Evolutionary conservation across 1,140 invertebrate genomes (phyloP), one percentile per base, ranked within the genome.

Genomic region (Drosophila varians): DNA sequence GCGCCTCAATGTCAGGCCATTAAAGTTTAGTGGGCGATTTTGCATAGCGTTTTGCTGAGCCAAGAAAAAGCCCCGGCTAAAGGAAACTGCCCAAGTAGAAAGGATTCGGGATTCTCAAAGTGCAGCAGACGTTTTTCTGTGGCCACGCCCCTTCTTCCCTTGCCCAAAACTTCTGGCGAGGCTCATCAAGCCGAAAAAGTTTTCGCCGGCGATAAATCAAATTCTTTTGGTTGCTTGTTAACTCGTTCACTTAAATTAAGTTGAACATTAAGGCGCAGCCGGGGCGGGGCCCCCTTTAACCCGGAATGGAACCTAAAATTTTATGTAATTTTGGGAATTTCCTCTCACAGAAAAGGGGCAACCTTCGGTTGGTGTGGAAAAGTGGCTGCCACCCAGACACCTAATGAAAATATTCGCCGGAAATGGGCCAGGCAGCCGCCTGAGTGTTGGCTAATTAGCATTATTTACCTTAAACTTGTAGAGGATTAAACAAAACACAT

Each of bases 241-340:
- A 87, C 76, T 86, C 82, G 76, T 72, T 80, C 82, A 73, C 40
- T 80, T 76, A 80, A 86, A 77, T 86, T 86, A 74, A 86, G 82
- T 74, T 69, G 76, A 86, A 47, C 80, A 84, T 86, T 84, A 65
- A 58, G 25, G 53, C 21, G 18, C 34, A 6, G 26, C 14, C 19
- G 26, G 21, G 38, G 49, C 45, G 26, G 28, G 31, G 18, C 21
- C 23, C 49, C 19, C 21, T 2, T n/a, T 2, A 21, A 21, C 21
- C 21, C 21, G 21, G 48, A 60, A 57, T 43, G 21, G 12, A 31
- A 18, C 45, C 45, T 54, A 19, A 46, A 74, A 78, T 84, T 77
- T 62, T 62, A 62, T 76, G 62, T 76, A 69, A 75, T 79, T 84
- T 79, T 56, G 65, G 46, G 45, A 45, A 70, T 45, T 65, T 66